A percentile compares a stretch with the other conserved stretches of the same genome.
phyloP scores from a whole-genome alignment of 2,888 invertebrate species.

The Myopa tessellatipennis region DNA sequence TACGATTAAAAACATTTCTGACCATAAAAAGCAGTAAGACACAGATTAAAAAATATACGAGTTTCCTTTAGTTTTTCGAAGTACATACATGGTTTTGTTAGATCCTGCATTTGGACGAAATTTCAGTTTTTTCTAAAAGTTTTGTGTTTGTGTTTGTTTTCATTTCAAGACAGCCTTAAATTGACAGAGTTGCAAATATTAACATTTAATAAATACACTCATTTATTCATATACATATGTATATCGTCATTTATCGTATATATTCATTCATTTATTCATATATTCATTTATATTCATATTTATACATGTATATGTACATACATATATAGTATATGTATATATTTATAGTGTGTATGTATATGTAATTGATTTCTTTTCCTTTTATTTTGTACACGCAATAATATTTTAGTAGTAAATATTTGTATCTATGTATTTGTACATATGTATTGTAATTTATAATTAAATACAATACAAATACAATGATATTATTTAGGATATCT shows the following conservation, averaged over 20 bases:
- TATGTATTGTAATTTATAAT: too few species aligned
- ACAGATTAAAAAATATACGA: background rate
- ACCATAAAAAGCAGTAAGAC: background rate
- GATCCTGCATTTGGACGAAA: constrained; percentile 10
- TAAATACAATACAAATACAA: background rate
- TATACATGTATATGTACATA: constrained; percentile 18
- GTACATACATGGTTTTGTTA: background rate
- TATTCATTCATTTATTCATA: constrained; percentile 21
- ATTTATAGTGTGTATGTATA: background rate
- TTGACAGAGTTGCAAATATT: constrained; percentile 53
- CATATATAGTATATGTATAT: constrained; percentile 22
- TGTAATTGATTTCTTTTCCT: background rate
- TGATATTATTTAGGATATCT: background rate
- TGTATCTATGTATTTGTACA: too few species aligned
- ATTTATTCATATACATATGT: constrained; percentile 17
- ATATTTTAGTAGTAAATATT: too few species aligned
- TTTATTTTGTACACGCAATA: constrained; percentile 8
- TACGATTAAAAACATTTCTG: background rate
- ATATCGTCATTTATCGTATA: background rate
- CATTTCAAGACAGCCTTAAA: constrained; percentile 52
- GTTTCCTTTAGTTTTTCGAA: background rate
- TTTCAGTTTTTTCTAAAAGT: background rate
- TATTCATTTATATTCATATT: constrained; percentile 37
- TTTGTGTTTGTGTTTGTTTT: background rate
- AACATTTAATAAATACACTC: constrained; percentile 14